Evolutionary conservation across 2,888 invertebrate genomes (phyloP).

Genomic region (Metacarcinus magister): DNA sequence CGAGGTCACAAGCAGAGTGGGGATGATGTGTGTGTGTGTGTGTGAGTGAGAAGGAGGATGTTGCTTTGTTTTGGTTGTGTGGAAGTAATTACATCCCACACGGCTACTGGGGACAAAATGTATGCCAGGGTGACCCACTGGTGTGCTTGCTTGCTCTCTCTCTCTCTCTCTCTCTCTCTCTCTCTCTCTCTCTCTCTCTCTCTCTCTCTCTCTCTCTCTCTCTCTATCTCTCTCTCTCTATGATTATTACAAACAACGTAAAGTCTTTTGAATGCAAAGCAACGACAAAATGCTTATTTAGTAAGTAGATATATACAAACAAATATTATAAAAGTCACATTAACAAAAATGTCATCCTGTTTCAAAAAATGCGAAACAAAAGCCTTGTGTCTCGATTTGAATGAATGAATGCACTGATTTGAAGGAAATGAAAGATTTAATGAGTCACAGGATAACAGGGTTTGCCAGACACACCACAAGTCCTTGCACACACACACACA

Average conservation of each 20-base stretch:
- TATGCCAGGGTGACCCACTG: background rate
- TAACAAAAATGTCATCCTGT: background rate
- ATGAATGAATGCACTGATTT: background rate
- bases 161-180: conserved; percentile 60
- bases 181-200: conserved; percentile 63
- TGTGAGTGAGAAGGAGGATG: background rate
- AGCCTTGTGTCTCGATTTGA: background rate
- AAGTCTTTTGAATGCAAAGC: background rate
- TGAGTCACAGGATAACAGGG: background rate
- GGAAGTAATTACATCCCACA: background rate
- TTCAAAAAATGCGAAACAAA: background rate
- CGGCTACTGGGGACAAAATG: background rate
- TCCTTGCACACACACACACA: background rate
- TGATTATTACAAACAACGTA: background rate
- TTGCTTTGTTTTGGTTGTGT: background rate
- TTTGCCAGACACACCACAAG: background rate
- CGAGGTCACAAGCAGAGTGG: background rate
- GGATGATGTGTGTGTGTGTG: background rate
- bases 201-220: conserved; percentile 27
- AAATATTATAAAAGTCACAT: background rate
- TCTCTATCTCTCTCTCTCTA: background rate
- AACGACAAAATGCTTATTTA: background rate
- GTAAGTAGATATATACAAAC: background rate
- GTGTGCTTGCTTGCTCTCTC: background rate
- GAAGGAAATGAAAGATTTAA: background rate